Conservation (phyloP, 2,888 invertebrate species). For the Cyrtodaria siliqua region DNA sequence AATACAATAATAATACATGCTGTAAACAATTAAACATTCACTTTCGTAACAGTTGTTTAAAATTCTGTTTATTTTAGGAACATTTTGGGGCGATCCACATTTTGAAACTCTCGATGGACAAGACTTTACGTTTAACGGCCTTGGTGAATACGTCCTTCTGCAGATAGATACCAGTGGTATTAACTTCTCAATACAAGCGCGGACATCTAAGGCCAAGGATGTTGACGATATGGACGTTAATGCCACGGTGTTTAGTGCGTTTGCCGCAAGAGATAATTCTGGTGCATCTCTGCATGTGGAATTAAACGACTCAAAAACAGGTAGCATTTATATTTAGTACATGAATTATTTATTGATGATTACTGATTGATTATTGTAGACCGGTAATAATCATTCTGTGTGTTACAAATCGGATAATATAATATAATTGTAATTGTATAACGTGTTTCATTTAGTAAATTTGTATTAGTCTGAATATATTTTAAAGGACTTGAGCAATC, state of each 20-base stretch:
- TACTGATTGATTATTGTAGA: no score
- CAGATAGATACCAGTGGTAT: constrained; percentile 4
- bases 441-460: no score
- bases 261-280: constrained; percentile 23
- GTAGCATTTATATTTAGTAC: no score
- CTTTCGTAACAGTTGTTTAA: no score
- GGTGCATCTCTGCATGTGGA: constrained; percentile 35
- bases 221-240: constrained; percentile 14
- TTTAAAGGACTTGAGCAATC: no score
- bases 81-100: constrained; percentile 50
- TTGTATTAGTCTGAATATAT: no score
- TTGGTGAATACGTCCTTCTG: constrained; percentile 36
- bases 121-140: constrained; percentile 49
- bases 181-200: constrained; percentile 22
- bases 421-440: no score
- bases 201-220: constrained; percentile 20
- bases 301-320: constrained; percentile 21
- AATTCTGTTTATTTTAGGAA: constrained; percentile 24
- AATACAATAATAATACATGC: no score
- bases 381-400: no score
- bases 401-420: no score
- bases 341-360: no score
- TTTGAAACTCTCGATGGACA: constrained; percentile 35
- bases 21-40: no score
- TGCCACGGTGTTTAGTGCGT: constrained; percentile 37